Base-by-base conservation (phyloP, 2,113 vertebrate species). In the Cynoglossus semilaevis region DNA sequence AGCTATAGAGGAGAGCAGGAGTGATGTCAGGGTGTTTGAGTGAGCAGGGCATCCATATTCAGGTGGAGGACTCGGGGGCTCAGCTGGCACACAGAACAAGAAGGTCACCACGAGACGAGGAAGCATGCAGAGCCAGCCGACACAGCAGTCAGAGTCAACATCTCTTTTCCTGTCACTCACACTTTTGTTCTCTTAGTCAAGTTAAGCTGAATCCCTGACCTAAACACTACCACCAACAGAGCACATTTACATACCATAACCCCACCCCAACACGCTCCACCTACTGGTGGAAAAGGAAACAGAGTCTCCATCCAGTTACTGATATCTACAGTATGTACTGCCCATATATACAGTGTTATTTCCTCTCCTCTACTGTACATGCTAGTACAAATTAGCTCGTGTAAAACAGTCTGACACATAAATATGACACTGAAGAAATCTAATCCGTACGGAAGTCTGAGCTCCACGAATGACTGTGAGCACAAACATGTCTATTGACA, bases 401-500 rank as follows among this genome's bases (percentile, higher is more conserved):
- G 46, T 36, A 8, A 62, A 59, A 43, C 48, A 22, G 18, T 16
- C 38, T 35, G 10, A 63, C 41, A 45, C 0, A 40, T 15, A 61
- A 62, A 59, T 19, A 60, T 41, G 54, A 70, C 46, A 16, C 18
- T 38, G 57, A 58, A 45, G 76, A 77, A 73, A 79, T 70, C 59
- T 71, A 51, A 82, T 81, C 63, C 58, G 51, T 41, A 63, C 58
- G 75, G 47, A 81, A 70, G 71, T 74, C 16, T 36, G 17, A 77
- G 66, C 61, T 72, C 71, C 65, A 35, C 70, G 63, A 74, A 15
- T 60, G 36, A 16, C 63, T 77, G 85, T 89, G 85, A 85, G 82
- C 81, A 84, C 77, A 83, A 89, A 84, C 63, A 79, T 70, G 72
- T 48, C 46, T 87, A 88, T 86, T 50, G 85, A 88, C 73, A 52